Evolutionary conservation across 1,140 invertebrate species (phyloP), one percentile per base, ranked within the genome.

Genomic region (Babylonia areolata): DNA sequence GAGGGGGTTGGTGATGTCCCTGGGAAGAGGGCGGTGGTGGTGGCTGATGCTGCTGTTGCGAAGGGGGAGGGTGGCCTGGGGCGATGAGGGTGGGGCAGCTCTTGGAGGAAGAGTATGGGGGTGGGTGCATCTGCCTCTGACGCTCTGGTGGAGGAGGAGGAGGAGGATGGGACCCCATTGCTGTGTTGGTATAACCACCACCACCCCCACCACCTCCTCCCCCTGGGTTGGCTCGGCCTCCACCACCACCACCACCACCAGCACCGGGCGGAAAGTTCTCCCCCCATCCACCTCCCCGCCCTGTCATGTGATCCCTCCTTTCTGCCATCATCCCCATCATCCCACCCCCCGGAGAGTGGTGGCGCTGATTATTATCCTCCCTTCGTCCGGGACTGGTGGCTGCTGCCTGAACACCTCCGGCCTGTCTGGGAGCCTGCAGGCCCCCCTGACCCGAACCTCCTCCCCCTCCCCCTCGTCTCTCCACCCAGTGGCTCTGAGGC

Each of bases 101-200:
- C 40, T 82, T 58, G 81, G 81, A 33, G 12, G 82, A 84, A 12
- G 82, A 84, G 69, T 80, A 84, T 31, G 82, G 82, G 1, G 78
- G 35, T 75, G 82, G 82, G 35, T 73, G 82, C 15, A 28, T 28
- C 17, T 71, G 64, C 28, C 64, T 40, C 12, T 64, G 82, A 0
- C 82, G 82, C 39, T 69, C 64, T 15, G 82, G 37, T 33, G 64
- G 64, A 3, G 69, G 35, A 9, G 20, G 64, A 35, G 64, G 69
- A 39, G 73, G 82, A 46, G 64, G n/a, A 75, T 46, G n/a, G n/a
- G n/a, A n/a, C n/a, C n/a, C n/a, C n/a, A n/a, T n/a, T n/a, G n/a
- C n/a, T n/a, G n/a, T n/a, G n/a, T n/a, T n/a, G n/a, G n/a, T n/a
- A n/a, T n/a, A n/a, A n/a, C n/a, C n/a, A n/a, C n/a, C n/a, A n/a